phyloP scores from a whole-genome alignment of 2,113 vertebrate species.

The Paradisaea rubra region DNA sequence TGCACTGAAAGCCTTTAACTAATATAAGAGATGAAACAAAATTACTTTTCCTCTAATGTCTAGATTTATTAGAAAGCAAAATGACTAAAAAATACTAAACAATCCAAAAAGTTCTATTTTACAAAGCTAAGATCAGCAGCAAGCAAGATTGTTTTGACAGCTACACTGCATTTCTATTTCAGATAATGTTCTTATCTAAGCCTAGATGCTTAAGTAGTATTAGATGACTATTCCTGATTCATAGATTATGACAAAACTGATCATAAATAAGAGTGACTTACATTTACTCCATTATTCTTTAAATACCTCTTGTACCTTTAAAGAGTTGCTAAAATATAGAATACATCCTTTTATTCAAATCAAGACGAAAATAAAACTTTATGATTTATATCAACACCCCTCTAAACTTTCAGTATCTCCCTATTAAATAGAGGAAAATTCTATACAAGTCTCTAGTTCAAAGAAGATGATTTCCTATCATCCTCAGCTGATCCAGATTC shows the following conservation, averaged over 20 bases:
- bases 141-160: neutral
- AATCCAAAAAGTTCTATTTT: neutral
- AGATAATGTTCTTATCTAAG: neutral
- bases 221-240: neutral
- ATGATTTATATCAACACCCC: neutral
- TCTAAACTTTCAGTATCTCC: neutral
- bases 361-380: neutral
- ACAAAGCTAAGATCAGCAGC: neutral
- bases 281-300: neutral
- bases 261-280: neutral
- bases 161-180: neutral
- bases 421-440: neutral
- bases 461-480: neutral
- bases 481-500: neutral
- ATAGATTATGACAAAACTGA: neutral
- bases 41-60: neutral
- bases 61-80: neutral
- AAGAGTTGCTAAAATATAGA: neutral
- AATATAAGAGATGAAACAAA: neutral
- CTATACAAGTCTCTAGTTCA: neutral
- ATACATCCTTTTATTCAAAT: neutral
- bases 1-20: neutral
- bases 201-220: neutral
- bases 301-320: neutral
- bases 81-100: neutral